phyloP scores from a whole-genome alignment of 1,140 invertebrate species.

The Papilio helenus region DNA sequence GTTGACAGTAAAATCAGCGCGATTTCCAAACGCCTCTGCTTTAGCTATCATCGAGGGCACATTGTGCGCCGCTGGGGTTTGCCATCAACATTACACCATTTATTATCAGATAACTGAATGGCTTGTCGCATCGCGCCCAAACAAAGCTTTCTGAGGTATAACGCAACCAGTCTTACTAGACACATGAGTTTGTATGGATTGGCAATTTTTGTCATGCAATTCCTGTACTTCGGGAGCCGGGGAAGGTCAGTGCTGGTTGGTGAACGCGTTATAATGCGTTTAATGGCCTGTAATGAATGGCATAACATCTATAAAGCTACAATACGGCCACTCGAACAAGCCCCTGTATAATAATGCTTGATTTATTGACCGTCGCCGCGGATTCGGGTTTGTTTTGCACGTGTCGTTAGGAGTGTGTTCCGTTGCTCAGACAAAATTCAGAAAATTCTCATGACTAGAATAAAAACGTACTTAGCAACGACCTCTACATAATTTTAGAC shows the following conservation, averaged over 20 bases:
- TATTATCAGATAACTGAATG: constrained; percentile 77
- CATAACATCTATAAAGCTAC: constrained; percentile 81
- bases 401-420: constrained; percentile 59
- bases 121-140: constrained; percentile 75
- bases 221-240: constrained; percentile 29
- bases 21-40: constrained; percentile 28
- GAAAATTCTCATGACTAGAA: constrained; percentile 8
- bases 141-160: constrained; percentile 75
- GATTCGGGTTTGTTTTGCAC: constrained; percentile 72
- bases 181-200: constrained; percentile 50
- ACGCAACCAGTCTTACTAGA: constrained; percentile 56
- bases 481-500: background rate
- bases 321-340: constrained; percentile 78
- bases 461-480: background rate
- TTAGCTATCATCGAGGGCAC: constrained; percentile 44
- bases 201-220: constrained; percentile 44
- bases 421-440: constrained; percentile 47
- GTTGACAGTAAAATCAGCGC: constrained; percentile 30
- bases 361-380: constrained; percentile 72
- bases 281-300: constrained; percentile 81
- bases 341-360: constrained; percentile 76
- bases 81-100: constrained; percentile 72
- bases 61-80: constrained; percentile 52
- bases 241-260: constrained; percentile 56
- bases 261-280: constrained; percentile 74